Percentiles rank a stretch among this genome's conserved stretches.
Evolutionary conservation across 23 tunicate genomes (phyloP).

Genomic region (Halocynthia aurantium): DNA sequence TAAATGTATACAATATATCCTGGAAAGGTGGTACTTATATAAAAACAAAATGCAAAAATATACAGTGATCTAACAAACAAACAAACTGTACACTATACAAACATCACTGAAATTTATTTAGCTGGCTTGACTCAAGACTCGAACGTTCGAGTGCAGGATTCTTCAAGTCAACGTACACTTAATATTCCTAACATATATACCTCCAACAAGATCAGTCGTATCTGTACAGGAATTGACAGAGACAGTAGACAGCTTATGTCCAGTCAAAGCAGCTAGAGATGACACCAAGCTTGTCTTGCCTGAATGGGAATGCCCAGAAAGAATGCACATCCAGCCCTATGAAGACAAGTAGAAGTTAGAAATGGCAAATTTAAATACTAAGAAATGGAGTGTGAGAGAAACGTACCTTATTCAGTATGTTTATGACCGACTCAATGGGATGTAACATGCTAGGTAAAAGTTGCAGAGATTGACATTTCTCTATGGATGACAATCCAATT

Average conservation of each 20-base stretch:
- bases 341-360: background rate
- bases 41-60: too few species aligned
- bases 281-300: conserved; percentile 56
- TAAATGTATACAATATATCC: too few species aligned
- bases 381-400: background rate
- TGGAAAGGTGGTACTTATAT: too few species aligned
- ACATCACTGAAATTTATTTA: too few species aligned
- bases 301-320: conserved; percentile 50
- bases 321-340: conserved; percentile 82
- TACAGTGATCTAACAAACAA: too few species aligned
- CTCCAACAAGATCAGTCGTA: conserved; percentile 91
- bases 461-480: background rate
- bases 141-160: too few species aligned
- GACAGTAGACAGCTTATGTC: conserved; percentile 49
- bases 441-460: conserved; percentile 49
- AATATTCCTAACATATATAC: too few species aligned
- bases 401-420: conserved; percentile 37
- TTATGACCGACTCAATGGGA: conserved; percentile 37
- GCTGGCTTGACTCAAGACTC: too few species aligned
- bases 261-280: conserved; percentile 54
- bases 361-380: too few species aligned
- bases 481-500: background rate
- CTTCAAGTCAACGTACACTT: background rate
- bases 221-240: conserved; percentile 84
- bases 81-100: too few species aligned